Evolutionary conservation across 2,797 vertebrate species (phyloP), one percentile per base, ranked within the genome.

Genomic region (Etheostoma perlongum): DNA sequence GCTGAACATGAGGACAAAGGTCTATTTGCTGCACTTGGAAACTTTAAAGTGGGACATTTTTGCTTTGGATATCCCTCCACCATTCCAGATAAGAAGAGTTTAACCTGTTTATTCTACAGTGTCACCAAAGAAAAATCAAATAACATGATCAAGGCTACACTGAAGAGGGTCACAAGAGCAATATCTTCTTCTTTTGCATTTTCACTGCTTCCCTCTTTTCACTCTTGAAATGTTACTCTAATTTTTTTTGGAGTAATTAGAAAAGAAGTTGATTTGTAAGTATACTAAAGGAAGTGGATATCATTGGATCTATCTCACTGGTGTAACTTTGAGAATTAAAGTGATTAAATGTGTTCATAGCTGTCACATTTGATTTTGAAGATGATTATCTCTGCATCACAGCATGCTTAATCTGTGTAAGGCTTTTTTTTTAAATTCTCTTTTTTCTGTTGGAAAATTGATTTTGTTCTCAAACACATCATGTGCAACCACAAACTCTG

Each of bases 1-100:
- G 60, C 68, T 60, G n/a, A 64, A 53, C 61, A 48, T 8, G 30
- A 54, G 47, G 53, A 80, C 67, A 86, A 80, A 76, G 71, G 48
- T 60, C 51, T 10, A 30, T 25, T 76, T 40, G 36, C 53, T 78
- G 67, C 36, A 25, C 9, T 40, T 3, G 13, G 61, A 61, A 51
- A 44, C 13, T 40, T 71, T 21, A 65, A 65, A 63, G 51, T 30
- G 72, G 36, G 7, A 11, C 36, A 40, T 40, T 40, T 40, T 40
- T 40, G 36, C 36, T 40, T 40, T 40, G 36, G 36, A 40, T 40
- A 40, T 40, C 36, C 53, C 14, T n/a, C 11, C 48, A 7, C 3
- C 18, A 0, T 33, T 16, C 15, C 66, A 67, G 46, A 23, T 19
- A 54, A 14, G 23, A 18, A 52, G n/a, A 18, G 25, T 18, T 23